Evolutionary conservation across 2,113 vertebrate species (phyloP).

Genomic region (Collichthys lucidus): DNA sequence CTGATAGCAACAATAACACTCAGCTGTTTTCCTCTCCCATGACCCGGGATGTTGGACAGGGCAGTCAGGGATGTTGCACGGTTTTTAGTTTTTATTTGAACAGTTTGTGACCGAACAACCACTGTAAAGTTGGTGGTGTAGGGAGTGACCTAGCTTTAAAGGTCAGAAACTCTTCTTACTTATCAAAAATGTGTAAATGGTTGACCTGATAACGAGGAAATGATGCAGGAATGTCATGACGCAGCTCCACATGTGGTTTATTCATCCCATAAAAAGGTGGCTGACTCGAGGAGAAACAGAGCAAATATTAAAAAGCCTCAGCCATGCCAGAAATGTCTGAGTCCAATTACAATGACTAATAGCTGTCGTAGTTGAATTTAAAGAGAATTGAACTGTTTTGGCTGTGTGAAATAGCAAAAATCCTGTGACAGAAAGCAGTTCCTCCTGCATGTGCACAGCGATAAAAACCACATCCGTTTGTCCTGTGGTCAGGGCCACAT

Average conservation of each 20-base stretch:
- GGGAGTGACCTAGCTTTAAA: neutral
- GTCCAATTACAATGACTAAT: neutral
- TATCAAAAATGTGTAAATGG: neutral
- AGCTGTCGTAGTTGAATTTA: neutral
- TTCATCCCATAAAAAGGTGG: conserved; percentile 21
- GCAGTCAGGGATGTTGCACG: neutral
- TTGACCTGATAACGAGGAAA: conserved; percentile 17
- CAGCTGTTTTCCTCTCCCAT: conserved; percentile 20
- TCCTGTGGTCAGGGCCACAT: conserved; percentile 41
- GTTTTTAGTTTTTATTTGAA: neutral
- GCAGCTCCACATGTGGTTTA: conserved; percentile 15
- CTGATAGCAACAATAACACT: conserved; percentile 34
- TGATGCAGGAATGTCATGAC: conserved; percentile 42
- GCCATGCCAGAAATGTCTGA: conserved; percentile 27
- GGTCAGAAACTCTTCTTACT: neutral
- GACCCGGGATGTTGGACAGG: conserved; percentile 2
- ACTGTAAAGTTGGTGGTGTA: neutral
- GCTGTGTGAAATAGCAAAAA: neutral
- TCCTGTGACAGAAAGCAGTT: conserved; percentile 1
- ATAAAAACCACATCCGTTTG: conserved; percentile 45
- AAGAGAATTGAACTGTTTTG: neutral
- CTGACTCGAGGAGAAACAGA: conserved; percentile 25
- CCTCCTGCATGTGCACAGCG: neutral
- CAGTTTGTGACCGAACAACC: neutral
- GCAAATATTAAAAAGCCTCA: conserved; percentile 1